Base-by-base conservation (phyloP, 2,113 vertebrate genomes). In the Oreocharis arfaki region DNA sequence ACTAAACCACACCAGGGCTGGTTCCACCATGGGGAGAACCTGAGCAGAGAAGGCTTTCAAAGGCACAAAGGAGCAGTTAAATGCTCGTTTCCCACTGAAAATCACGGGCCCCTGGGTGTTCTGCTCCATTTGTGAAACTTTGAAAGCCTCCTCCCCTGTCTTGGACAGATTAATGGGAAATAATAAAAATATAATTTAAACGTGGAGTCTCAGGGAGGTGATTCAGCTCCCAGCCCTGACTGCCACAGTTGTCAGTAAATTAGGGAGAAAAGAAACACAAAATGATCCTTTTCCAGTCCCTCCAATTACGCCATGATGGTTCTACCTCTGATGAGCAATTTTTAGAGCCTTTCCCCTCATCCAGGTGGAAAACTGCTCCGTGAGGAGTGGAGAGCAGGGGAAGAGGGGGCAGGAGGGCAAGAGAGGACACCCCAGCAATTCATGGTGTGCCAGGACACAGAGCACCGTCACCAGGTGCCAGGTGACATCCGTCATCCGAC, bases 21-120 rank as follows among this genome's bases (percentile, higher is more conserved):
- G 75, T 64, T 71, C 82, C 70, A 30, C 57, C 83, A 17, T 0
- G 59, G 87, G 71, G 76, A n/a, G 67, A 74, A 42, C 55, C 47
- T 63, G 22, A 67, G 78, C 64, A 63, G 71, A 88, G 53, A 8
- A 69, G 39, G 50, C 24, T 89, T 93, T 94, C 89, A 92, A 63
- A 89, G 71, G 83, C 71, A 95, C 84, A 96, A 96, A 95, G 64
- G 68, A 65, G 8, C 68, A 35, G 17, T 80, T 37, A 84, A 90
- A 78, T 11, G 32, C 63, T 87, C 33, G 0, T 67, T 77, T 95
- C 87, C 80, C 42, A 27, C 77, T 19, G 80, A 65, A 92, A 86
- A 92, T 61, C 76, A 17, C 0, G 9, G 59, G 27, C 49, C 65
- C 28, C 50, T 28, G 55, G 17, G 57, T 55, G 52, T 37, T 67